Evolutionary conservation across 2,113 vertebrate species (phyloP).

Genomic region (Corythornis madagascariensis): DNA sequence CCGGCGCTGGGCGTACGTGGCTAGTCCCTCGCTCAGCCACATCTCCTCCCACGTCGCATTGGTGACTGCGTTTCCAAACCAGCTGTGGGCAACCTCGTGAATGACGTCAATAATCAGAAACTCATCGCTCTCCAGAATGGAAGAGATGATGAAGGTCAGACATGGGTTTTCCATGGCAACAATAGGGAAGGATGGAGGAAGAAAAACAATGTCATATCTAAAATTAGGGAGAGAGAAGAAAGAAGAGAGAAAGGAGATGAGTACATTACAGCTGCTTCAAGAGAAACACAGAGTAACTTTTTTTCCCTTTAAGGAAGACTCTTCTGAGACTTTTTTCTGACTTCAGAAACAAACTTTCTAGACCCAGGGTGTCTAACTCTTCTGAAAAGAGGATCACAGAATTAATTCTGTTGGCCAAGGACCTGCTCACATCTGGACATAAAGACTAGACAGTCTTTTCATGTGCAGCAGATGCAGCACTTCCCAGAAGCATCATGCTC

Average conservation of each 20-base stretch:
- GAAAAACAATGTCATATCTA: slow-evolving; percentile 97
- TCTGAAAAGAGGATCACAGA: not conserved
- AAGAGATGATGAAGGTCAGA: slow-evolving; percentile 97
- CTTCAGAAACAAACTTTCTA: not conserved
- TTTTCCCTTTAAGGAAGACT: not conserved
- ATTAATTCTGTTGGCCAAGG: not conserved
- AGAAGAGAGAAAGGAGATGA: not conserved
- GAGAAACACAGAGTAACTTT: not conserved
- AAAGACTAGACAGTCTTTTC: not conserved
- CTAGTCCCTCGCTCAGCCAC: slow-evolving; percentile 97
- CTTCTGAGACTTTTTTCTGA: not conserved
- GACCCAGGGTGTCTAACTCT: not conserved
- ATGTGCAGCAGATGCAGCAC: not conserved
- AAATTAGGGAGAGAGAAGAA: not conserved
- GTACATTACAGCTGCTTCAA: not conserved
- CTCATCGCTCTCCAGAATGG: slow-evolving; percentile 96
- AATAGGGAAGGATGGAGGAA: slow-evolving; percentile 96
- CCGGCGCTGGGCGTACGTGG: slow-evolving; percentile 94
- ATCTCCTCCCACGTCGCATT: slow-evolving; percentile 98
- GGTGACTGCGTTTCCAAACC: slow-evolving; percentile 97
- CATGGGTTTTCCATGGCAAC: slow-evolving; percentile 99
- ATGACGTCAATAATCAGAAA: slow-evolving; percentile 94
- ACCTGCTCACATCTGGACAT: accelerated
- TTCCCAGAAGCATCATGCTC: not conserved
- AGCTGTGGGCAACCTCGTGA: slow-evolving; percentile 95